Evolutionary conservation across 2,113 vertebrate species (phyloP).

Genomic region (Eolophus roseicapilla): DNA sequence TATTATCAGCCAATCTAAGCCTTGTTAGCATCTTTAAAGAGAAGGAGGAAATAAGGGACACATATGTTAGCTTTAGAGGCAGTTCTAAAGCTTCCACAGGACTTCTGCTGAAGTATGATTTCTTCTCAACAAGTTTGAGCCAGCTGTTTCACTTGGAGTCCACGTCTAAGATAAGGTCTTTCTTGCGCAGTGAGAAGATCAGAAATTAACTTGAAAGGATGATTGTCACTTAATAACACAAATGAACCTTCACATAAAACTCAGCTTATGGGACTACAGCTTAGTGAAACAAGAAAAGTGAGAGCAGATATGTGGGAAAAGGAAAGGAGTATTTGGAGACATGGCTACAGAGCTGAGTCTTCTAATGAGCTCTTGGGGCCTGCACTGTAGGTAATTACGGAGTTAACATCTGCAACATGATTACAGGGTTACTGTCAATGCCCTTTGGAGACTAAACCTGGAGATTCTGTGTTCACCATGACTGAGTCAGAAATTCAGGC

Average conservation of each 20-base stretch:
- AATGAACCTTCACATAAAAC: neutral
- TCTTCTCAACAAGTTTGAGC: neutral
- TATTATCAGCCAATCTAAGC: neutral
- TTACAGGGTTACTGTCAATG: neutral
- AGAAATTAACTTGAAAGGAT: neutral
- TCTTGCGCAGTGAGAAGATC: neutral
- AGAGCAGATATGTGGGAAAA: neutral
- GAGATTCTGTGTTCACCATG: neutral
- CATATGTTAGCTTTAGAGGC: neutral
- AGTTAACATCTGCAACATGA: neutral
- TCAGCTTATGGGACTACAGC: neutral
- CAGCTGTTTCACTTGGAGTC: neutral
- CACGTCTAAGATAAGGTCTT: neutral
- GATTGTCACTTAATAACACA: neutral
- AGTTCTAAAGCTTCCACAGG: neutral
- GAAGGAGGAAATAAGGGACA: neutral
- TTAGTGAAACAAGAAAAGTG: neutral
- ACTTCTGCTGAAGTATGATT: constrained; percentile 32
- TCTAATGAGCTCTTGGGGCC: neutral
- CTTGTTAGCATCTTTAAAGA: neutral
- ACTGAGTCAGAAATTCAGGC: neutral
- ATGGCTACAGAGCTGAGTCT: neutral
- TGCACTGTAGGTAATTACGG: neutral
- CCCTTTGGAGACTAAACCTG: neutral
- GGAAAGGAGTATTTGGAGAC: neutral